A percentile compares a stretch with the other conserved stretches of the same genome.
Conservation (phyloP, 2,888 invertebrate genomes). For the Onthophagus sagittarius region DNA sequence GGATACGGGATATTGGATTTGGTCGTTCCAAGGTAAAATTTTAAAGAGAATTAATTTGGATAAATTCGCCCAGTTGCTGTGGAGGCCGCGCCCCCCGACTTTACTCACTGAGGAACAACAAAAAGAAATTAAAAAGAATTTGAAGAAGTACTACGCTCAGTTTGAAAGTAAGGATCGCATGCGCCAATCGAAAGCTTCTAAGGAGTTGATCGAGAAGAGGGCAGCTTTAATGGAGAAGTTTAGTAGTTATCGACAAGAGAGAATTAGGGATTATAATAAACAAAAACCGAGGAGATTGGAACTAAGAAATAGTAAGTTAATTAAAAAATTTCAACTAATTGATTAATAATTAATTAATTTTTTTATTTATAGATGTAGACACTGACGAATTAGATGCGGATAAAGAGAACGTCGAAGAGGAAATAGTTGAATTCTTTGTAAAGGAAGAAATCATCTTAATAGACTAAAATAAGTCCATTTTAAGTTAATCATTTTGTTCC, state of each 20-base stretch:
- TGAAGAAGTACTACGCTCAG: slow-evolving; percentile 94
- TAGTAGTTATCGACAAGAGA: slow-evolving; percentile 73
- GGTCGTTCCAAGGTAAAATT: slow-evolving; percentile 90
- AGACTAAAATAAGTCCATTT: slow-evolving; percentile 53
- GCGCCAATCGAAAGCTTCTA: slow-evolving; percentile 87
- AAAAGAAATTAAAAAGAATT: slow-evolving; percentile 93
- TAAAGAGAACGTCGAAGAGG: slow-evolving; percentile 84
- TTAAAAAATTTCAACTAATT: neutral
- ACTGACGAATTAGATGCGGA: slow-evolving; percentile 91
- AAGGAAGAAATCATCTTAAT: slow-evolving; percentile 86
- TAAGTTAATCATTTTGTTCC: neutral
- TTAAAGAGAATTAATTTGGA: slow-evolving; percentile 82
- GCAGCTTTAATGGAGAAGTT: slow-evolving; percentile 84
- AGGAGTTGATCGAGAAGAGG: slow-evolving; percentile 91
- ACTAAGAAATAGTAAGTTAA: slow-evolving; percentile 77
- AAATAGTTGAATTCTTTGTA: slow-evolving; percentile 95
- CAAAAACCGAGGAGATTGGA: slow-evolving; percentile 79
- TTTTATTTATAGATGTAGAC: slow-evolving; percentile 71
- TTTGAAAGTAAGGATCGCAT: slow-evolving; percentile 96
- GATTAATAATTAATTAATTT: slow-evolving; percentile 24
- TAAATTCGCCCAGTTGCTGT: slow-evolving; percentile 89
- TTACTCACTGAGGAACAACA: slow-evolving; percentile 80
- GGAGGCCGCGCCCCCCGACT: slow-evolving; percentile 92
- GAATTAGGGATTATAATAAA: slow-evolving; percentile 69
- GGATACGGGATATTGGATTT: slow-evolving; percentile 85